Evolutionary conservation across 1,140 invertebrate species (phyloP).

Genomic region (Drosophila teissieri): DNA sequence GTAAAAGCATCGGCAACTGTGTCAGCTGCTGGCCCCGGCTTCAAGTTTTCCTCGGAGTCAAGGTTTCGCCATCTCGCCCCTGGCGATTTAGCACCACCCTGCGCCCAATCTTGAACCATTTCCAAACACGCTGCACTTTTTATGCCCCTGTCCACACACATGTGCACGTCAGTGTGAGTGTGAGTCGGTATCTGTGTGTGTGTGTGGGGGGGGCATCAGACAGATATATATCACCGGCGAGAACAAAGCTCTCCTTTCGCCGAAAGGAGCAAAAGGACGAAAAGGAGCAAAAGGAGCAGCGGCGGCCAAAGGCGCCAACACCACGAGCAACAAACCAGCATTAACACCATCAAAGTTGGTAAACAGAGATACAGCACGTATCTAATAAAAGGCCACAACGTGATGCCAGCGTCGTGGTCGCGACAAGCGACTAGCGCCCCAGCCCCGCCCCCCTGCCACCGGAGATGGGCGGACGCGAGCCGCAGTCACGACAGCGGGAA

Average conservation of each 20-base stretch:
- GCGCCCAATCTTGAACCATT: constrained; percentile 15
- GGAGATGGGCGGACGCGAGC: constrained; percentile 31
- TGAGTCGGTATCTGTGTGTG: constrained; percentile 4
- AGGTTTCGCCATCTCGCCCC: not conserved
- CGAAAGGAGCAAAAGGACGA: not conserved
- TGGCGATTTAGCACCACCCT: not conserved
- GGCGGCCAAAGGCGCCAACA: not conserved
- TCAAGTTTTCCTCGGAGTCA: constrained; percentile 13
- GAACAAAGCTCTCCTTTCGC: constrained; percentile 26
- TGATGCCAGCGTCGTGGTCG: constrained; percentile 64
- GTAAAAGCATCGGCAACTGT: constrained; percentile 15
- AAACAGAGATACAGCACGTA: constrained; percentile 82
- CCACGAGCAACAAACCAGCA: constrained; percentile 66
- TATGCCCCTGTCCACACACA: constrained; percentile 28
- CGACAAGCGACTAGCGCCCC: constrained; percentile 23
- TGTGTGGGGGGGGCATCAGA: constrained; percentile 10
- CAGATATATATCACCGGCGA: constrained; percentile 61
- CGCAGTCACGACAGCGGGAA: not conserved
- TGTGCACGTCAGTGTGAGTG: constrained; percentile 15
- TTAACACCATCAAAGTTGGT: constrained; percentile 81
- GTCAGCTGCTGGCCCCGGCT: constrained; percentile 21
- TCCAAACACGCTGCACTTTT: constrained; percentile 55
- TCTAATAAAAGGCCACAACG: constrained; percentile 82
- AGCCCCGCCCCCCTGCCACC: not conserved
- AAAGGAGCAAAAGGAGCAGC: not conserved